Conservation (phyloP, 1,140 invertebrate species). For the Brachionus plicatilis region DNA sequence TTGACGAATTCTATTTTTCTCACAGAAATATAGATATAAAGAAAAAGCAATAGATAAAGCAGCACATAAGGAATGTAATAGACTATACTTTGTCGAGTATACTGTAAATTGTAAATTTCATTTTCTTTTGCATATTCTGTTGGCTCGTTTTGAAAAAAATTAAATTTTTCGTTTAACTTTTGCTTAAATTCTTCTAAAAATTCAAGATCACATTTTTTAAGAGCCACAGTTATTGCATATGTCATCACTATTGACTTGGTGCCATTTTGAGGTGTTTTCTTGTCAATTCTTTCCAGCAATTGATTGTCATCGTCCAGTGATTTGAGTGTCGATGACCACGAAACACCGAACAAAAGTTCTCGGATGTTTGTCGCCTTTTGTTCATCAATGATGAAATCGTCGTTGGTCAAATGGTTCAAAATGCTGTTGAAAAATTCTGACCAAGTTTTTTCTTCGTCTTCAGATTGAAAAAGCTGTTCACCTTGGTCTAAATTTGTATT, state of each 20-base stretch:
- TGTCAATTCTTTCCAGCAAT: neutral
- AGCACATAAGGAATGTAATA: constrained; percentile 40
- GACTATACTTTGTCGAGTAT: constrained; percentile 22
- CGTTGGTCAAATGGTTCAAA: neutral
- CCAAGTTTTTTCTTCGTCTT: neutral
- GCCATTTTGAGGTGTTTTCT: neutral
- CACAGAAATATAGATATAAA: constrained; percentile 44
- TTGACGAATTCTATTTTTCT: constrained; percentile 77
- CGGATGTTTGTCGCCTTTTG: neutral
- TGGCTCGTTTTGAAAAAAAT: neutral
- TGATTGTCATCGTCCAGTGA: neutral
- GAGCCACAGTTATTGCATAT: constrained; percentile 80
- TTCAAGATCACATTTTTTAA: constrained; percentile 68
- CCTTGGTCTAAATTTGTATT: neutral
- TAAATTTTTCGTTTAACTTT: constrained; percentile 11
- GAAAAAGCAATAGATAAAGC: constrained; percentile 45
- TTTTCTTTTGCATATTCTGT: neutral
- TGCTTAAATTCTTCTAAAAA: constrained; percentile 28
- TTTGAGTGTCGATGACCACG: neutral
- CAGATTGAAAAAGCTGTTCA: neutral
- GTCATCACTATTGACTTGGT: constrained; percentile 65
- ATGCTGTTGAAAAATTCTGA: neutral
- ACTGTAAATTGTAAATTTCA: constrained; percentile 16
- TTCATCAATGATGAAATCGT: constrained; percentile 8
- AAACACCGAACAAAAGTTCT: constrained; percentile 29